Base-by-base conservation (phyloP, 2,113 vertebrate species). In the Holacanthus passer region DNA sequence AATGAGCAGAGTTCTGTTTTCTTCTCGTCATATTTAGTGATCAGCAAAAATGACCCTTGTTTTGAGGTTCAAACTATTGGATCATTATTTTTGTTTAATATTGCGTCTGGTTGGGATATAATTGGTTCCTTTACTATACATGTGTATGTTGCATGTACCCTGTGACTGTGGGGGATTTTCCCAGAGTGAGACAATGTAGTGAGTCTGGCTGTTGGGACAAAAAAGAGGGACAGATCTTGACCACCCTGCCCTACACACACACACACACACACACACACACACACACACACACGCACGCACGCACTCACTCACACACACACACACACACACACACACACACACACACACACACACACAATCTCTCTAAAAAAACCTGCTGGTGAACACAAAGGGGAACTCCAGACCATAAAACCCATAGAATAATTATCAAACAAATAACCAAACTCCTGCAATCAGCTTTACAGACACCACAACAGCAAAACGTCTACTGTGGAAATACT, bases 321-420 rank as follows among this genome's bases (percentile, higher is more conserved):
- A 77, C 31, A 69, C 78, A 52, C 62, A 67, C 37, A 67, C 53
- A 67, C 70, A 70, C 50, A 45, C 60, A 11, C 39, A 41, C 31
- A 69, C 78, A 50, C 62, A 67, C 35, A 67, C 53, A 67, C 70
- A 70, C 50, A 45, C 60, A 11, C n/a, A n/a, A n/a, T 10, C 63
- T 19, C 24, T 12, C 55, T 10, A 7, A 20, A 77, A 70, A 70
- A 86, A 66, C 12, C 65, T 52, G 22, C 77, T 76, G 76, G 71
- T 70, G 74, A 73, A 77, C 73, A 82, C 79, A 81, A 79, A 60
- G 91, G 93, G 92, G 66, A 91, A 92, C 71, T 93, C 91, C 93
- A 3, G 24, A 88, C 89, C 89, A 81, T 67, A 70, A 91, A 91
- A 84, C 27, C 82, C 84, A 72, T 63, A 77, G 62, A 59, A 89